A percentile compares a stretch with the other conserved stretches of the same genome.
These are phyloP conservation scores for Xenentodon cancila DNA, from an alignment of 2,797 vertebrate genomes.

Conservation along the genomic window DNA sequence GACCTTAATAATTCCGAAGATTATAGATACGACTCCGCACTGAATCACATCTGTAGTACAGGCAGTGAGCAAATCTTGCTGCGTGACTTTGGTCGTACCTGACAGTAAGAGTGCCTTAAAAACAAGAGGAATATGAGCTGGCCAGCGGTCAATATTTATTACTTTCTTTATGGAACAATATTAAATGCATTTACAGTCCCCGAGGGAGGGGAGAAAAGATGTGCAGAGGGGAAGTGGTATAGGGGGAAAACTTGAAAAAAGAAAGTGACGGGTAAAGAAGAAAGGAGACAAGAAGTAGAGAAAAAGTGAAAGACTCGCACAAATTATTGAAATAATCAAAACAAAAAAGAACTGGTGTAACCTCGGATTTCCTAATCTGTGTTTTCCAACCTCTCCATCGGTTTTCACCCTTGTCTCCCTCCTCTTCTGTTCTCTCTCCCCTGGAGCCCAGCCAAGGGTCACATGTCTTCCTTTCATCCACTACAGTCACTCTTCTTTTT, in stretches of 20 bases:
- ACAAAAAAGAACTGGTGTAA: constrained; percentile 51
- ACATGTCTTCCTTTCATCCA: constrained; percentile 35
- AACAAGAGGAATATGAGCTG: constrained; percentile 71
- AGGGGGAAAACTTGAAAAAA: constrained; percentile 30
- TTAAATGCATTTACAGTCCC: constrained; percentile 79
- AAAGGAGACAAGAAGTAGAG: constrained; percentile 5
- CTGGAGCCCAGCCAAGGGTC: constrained; percentile 58
- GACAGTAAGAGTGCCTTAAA: constrained; percentile 59
- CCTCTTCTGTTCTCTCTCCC: constrained; percentile 31
- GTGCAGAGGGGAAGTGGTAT: constrained; percentile 43
- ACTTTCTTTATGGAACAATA: constrained; percentile 81
- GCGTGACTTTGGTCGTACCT: constrained; percentile 66
- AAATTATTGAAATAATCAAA: constrained; percentile 37
- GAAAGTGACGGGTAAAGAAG: constrained; percentile 45
- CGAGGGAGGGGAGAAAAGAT: constrained; percentile 47
- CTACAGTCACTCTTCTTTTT: constrained; percentile 35
- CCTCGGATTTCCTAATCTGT: constrained; percentile 22
- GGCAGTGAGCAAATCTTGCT: constrained; percentile 39
- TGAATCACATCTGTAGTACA: constrained; percentile 23
- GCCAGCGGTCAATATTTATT: constrained; percentile 81
- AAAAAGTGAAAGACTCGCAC: constrained; percentile 13
- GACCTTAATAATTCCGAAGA: constrained; percentile 38
- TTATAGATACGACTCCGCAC: constrained; percentile 27
- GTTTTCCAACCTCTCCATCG: constrained; percentile 29
- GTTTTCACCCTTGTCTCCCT: constrained; percentile 19